Base-by-base conservation (phyloP, 2,113 vertebrate species). In the Ictidomys tridecemlineatus region DNA sequence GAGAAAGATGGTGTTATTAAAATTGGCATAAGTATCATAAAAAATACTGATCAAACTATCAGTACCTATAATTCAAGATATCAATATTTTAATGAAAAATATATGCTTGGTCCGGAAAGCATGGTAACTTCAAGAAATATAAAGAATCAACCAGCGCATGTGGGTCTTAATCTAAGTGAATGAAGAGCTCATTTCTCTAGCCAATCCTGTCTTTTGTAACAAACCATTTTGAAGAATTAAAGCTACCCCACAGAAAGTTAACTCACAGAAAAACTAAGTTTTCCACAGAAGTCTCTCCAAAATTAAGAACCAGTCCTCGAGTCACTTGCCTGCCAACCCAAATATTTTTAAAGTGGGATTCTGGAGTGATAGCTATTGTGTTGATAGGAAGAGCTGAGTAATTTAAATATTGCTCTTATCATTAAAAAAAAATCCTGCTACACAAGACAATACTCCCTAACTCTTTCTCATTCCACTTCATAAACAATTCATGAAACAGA, bases 381-480 rank as follows among this genome's bases (percentile, higher is more conserved):
- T 3, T 72, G 28, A 24, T 0, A 0, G 8, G 3, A n/a, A 37
- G 1, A 37, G 28, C 2, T 34, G 28, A 45, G 42, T 26, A 45
- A 28, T 45, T 37, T 37, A 86, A 91, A 9, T 45, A 39, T 3
- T 8, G 42, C 18, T 74, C 26, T 5, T 11, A 2, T 1, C 39
- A 1, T 48, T 85, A 58, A 18, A 61, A 95, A 37, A 39, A 37
- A 18, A 34, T 17, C 0, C 45, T 11, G 3, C 28, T 28, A 13
- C 3, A 24, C 51, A 67, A 37, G 34, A 74, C 39, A 39, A 2
- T 2, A 0, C 8, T n/a, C 69, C 24, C 34, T 4, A 37, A 3
- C 17, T 48, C 28, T 26, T 61, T 51, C 76, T 73, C 45, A 11
- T 26, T 5, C 22, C 28, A 16, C 20, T 39, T n/a, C 82, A 32